Conservation (phyloP, 23 tunicate genomes). For the Botrylloides violaceus region DNA sequence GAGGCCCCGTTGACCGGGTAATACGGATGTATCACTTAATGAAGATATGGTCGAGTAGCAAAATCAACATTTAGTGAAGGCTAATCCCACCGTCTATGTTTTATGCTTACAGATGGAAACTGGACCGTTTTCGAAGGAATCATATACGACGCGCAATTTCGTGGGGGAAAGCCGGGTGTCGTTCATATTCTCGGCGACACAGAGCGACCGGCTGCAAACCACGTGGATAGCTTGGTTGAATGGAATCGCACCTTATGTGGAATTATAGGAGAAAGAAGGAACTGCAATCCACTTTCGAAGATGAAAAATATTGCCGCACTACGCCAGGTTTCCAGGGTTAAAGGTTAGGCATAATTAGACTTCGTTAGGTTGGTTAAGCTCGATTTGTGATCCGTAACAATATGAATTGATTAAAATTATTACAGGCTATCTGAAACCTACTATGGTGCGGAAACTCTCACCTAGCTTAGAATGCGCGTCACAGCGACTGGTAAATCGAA, state of each 20-base stretch:
- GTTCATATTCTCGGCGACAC: not conserved
- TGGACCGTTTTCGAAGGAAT: not conserved
- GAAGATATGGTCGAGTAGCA: too few species aligned
- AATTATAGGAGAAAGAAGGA: not conserved
- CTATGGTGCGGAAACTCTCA: conserved; percentile 33
- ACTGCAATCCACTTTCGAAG: not conserved
- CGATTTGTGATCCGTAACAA: too few species aligned
- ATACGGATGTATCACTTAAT: too few species aligned
- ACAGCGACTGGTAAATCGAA: conserved; percentile 56
- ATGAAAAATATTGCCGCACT: not conserved
- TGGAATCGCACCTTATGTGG: not conserved
- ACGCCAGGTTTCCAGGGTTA: not conserved
- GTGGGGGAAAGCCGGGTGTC: not conserved
- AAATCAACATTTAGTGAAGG: too few species aligned
- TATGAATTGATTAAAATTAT: not conserved
- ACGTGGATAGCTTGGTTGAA: not conserved
- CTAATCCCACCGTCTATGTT: not conserved
- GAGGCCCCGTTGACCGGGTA: too few species aligned
- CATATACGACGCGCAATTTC: not conserved
- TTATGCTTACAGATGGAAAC: not conserved
- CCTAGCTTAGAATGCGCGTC: conserved; percentile 58
- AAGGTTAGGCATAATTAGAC: too few species aligned
- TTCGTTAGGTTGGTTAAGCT: too few species aligned
- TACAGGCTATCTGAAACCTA: conserved; percentile 28
- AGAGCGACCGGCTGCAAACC: not conserved